Evolutionary conservation across 2,113 vertebrate genomes (phyloP).

Genomic region (Maccullochella peelii): DNA sequence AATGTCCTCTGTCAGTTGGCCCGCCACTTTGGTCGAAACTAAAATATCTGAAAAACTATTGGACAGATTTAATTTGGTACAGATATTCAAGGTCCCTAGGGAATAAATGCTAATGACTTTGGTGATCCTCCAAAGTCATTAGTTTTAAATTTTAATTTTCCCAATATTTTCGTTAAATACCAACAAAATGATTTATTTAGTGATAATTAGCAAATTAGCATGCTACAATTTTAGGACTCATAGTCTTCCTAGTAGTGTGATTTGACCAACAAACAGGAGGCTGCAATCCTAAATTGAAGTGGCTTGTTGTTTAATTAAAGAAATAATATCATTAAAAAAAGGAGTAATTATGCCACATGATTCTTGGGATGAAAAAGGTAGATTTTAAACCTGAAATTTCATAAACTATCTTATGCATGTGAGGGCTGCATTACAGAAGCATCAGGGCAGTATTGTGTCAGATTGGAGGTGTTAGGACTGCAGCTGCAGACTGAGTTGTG

Average conservation of each 20-base stretch:
- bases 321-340: background rate
- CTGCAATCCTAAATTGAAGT: background rate
- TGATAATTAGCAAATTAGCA: background rate
- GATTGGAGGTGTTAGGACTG: slow-evolving; percentile 55
- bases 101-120: background rate
- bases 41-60: background rate
- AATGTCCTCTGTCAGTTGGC: background rate
- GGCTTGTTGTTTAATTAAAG: background rate
- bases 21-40: no score
- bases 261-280: slow-evolving; percentile 2
- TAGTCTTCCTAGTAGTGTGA: background rate
- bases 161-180: background rate
- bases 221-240: background rate
- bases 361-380: background rate
- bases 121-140: no score
- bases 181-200: background rate
- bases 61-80: background rate
- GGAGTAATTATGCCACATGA: background rate
- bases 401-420: background rate
- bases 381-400: background rate
- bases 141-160: background rate
- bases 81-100: background rate
- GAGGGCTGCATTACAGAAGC: slow-evolving; percentile 5
- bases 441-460: slow-evolving; percentile 36
- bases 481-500: slow-evolving; percentile 65